Conservation (phyloP, 2,113 vertebrate species). For the Hemiprocne comata region DNA sequence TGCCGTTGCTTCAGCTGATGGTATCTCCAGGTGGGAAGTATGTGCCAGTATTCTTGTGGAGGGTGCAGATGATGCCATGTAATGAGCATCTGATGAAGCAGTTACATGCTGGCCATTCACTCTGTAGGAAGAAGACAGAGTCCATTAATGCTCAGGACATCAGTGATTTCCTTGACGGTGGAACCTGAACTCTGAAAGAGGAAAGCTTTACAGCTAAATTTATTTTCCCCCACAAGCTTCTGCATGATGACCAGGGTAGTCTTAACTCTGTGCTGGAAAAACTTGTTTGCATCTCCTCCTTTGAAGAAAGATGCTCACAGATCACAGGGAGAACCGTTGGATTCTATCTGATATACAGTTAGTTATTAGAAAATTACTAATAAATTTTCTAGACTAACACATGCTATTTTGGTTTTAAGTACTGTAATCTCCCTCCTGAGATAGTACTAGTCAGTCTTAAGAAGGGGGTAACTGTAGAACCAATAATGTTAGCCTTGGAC, state of each 20-base stretch:
- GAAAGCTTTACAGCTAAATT: not conserved
- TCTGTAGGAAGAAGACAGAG: constrained; percentile 28
- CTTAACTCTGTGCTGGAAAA: constrained; percentile 46
- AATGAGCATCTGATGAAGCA: constrained; percentile 71
- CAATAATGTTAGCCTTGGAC: not conserved
- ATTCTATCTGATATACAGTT: not conserved
- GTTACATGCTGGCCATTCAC: constrained; percentile 31
- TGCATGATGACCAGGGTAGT: not conserved
- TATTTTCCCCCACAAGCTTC: not conserved
- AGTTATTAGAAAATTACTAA: constrained; percentile 23
- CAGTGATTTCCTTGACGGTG: constrained; percentile 62
- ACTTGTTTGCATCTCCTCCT: not conserved
- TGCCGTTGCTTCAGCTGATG: not conserved
- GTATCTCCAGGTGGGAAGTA: constrained; percentile 61
- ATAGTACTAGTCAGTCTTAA: not conserved
- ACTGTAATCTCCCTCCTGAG: not conserved
- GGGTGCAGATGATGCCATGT: constrained; percentile 41
- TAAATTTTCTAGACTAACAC: not conserved
- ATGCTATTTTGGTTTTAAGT: constrained; percentile 21
- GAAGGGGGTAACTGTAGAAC: not conserved
- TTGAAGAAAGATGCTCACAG: not conserved
- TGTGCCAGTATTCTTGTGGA: constrained; percentile 64
- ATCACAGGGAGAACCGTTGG: not conserved
- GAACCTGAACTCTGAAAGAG: constrained; percentile 56
- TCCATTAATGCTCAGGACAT: constrained; percentile 49